Conservation (phyloP, 2,113 vertebrate genomes). For the Passer domesticus region DNA sequence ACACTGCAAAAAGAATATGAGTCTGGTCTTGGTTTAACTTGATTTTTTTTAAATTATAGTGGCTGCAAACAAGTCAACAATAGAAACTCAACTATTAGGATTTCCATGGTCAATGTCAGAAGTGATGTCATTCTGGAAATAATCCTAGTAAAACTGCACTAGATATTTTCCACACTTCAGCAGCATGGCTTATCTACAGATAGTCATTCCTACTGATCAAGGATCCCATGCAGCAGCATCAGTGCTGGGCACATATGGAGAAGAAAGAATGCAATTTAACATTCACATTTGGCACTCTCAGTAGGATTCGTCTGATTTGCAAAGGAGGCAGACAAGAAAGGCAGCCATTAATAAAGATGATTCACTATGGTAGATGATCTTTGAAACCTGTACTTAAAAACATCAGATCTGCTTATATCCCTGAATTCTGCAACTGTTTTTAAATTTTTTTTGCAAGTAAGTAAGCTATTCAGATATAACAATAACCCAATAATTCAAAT, state of each 20-base stretch:
- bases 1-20: neutral
- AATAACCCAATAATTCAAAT: neutral
- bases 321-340: neutral
- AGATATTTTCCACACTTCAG: neutral
- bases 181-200: neutral
- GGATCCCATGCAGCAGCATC: neutral
- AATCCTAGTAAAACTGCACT: neutral
- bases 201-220: neutral
- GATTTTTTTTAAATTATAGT: neutral
- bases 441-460: neutral
- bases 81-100: neutral
- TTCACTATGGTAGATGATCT: neutral
- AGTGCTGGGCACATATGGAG: neutral
- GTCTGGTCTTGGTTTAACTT: neutral
- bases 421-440: neutral
- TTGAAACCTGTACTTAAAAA: neutral
- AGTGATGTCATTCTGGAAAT: neutral
- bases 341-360: neutral
- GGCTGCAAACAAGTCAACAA: neutral
- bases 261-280: slow-evolving; percentile 10
- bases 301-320: neutral
- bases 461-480: neutral
- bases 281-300: neutral
- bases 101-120: neutral
- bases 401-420: neutral